phyloP scores from a whole-genome alignment of 1,140 invertebrate genomes.

The Calephelis virginiensis region DNA sequence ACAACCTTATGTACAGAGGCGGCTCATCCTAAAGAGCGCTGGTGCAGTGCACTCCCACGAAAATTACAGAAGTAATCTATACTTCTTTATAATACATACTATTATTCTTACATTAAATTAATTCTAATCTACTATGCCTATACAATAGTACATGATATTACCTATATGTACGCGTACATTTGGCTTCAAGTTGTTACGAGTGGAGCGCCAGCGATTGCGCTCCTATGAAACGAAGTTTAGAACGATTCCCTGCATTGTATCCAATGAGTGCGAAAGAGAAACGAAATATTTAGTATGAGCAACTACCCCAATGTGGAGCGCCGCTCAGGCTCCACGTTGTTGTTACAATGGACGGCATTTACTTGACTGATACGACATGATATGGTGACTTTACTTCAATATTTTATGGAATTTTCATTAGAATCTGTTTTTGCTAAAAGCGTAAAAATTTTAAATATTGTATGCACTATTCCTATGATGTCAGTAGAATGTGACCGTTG shows the following conservation, averaged over 20 bases:
- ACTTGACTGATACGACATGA: too few relatives aligned
- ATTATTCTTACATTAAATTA: too few relatives aligned
- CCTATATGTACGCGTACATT: too few relatives aligned
- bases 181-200: too few relatives aligned
- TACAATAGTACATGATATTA: neutral
- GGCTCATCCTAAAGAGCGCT: too few relatives aligned
- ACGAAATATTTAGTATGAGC: neutral
- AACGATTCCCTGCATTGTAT: neutral
- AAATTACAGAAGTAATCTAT: too few relatives aligned
- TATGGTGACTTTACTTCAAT: conserved; percentile 11
- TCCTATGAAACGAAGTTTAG: too few relatives aligned
- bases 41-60: too few relatives aligned
- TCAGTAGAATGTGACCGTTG: conserved; percentile 11
- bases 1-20: neutral
- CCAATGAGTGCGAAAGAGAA: conserved; percentile 11
- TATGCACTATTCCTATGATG: conserved; percentile 12
- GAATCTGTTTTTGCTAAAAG: conserved; percentile 15
- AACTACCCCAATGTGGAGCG: neutral
- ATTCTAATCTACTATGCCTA: too few relatives aligned
- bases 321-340: neutral
- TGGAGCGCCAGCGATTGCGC: too few relatives aligned
- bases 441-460: conserved; percentile 15
- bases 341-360: conserved; percentile 17
- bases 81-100: too few relatives aligned
- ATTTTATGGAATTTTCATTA: neutral